A percentile compares a stretch with the other conserved stretches of the same genome.
These are phyloP conservation scores for Xanthia icteritia DNA, from an alignment of 2,888 invertebrate species.

Conservation along the genomic window DNA sequence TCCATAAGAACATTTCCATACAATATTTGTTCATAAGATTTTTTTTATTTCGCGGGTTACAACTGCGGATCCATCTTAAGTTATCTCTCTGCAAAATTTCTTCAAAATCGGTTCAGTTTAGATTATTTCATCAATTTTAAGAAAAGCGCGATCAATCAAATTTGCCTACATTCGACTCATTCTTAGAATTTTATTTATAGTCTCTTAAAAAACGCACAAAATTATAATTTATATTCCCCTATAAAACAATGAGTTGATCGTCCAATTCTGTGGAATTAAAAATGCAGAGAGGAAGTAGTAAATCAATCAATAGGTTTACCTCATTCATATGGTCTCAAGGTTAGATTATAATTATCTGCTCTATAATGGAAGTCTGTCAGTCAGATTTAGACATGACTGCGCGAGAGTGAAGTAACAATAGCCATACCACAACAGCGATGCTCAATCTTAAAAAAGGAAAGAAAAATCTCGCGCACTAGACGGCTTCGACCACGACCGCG, in stretches of 20 bases:
- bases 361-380: conserved; percentile 6
- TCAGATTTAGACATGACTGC: conserved; percentile 2
- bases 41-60: too few species aligned
- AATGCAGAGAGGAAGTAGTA: conserved; percentile 63
- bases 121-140: neutral
- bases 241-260: conserved; percentile 28
- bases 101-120: neutral
- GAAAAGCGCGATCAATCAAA: neutral
- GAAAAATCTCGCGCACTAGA: too few species aligned
- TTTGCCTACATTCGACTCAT: neutral
- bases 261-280: conserved; percentile 16
- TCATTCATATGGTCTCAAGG: conserved; percentile 72
- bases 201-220: neutral
- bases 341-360: conserved; percentile 46
- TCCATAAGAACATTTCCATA: too few species aligned
- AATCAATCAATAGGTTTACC: conserved; percentile 72
- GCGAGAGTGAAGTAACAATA: neutral
- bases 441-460: neutral
- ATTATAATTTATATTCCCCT: conserved; percentile 6
- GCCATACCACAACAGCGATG: neutral
- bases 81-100: neutral
- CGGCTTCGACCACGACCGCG: too few species aligned
- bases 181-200: conserved; percentile 16
- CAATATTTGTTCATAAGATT: too few species aligned
- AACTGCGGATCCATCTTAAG: too few species aligned